Evolutionary conservation across 2,113 vertebrate genomes (phyloP).

Genomic region (Mystacornis crossleyi): DNA sequence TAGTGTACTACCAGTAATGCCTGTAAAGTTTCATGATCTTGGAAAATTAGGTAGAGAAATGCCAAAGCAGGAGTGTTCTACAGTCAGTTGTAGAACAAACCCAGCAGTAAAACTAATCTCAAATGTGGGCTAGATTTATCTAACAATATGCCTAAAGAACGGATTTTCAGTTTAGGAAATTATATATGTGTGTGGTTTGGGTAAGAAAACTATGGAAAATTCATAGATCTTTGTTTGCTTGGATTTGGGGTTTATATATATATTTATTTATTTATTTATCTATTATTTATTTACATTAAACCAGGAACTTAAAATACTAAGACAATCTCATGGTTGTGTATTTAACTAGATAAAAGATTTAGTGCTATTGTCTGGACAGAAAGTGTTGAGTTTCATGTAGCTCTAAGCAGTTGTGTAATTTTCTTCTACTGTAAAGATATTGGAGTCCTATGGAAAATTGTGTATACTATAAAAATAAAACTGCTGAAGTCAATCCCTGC

Average conservation of each 20-base stretch:
- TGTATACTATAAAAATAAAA: neutral
- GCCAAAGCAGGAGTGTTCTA: neutral
- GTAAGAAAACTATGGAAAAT: neutral
- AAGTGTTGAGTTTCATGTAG: neutral
- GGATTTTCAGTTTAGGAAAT: neutral
- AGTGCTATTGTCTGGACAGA: neutral
- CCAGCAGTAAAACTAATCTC: neutral
- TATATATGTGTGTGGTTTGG: neutral
- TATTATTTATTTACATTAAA: neutral
- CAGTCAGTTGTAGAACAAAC: neutral
- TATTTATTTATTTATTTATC: no score
- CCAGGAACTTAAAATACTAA: neutral
- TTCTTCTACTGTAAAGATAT: neutral
- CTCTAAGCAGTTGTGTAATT: neutral
- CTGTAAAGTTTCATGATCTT: neutral
- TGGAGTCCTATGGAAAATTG: neutral
- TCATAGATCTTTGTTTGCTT: neutral
- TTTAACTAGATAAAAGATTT: neutral
- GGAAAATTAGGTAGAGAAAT: neutral
- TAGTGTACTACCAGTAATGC: neutral
- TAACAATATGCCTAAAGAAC: neutral
- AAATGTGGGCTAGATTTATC: neutral
- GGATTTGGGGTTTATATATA: accelerated
- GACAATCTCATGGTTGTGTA: neutral
- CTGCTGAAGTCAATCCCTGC: neutral